Percentiles rank a stretch among this genome's conserved stretches.
Evolutionary conservation across 2,113 vertebrate genomes (phyloP).

Genomic region (Etheostoma spectabile): DNA sequence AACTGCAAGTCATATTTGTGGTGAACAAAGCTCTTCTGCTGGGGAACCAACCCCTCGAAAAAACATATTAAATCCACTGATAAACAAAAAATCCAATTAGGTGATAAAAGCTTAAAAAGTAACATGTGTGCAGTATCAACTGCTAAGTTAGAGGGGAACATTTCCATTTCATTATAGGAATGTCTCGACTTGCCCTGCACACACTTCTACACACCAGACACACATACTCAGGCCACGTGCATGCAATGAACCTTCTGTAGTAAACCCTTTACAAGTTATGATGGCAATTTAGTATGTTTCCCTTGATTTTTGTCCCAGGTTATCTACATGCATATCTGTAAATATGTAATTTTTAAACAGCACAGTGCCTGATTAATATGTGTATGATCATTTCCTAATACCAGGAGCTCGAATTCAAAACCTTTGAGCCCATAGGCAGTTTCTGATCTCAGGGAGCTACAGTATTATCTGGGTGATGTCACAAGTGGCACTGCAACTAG

Average conservation of each 20-base stretch:
- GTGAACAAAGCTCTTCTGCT: conserved; percentile 30
- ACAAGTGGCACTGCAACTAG: too few relatives aligned
- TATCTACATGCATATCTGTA: conserved; percentile 28
- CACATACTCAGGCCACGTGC: background rate
- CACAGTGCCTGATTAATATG: too few relatives aligned
- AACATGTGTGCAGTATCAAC: conserved; percentile 13
- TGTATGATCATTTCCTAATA: too few relatives aligned
- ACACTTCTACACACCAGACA: background rate
- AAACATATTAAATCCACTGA: conserved; percentile 54
- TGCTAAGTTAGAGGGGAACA: background rate
- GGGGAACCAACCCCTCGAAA: conserved; percentile 20
- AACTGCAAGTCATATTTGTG: conserved; percentile 6
- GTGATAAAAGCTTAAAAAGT: conserved; percentile 25
- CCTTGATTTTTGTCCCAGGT: background rate
- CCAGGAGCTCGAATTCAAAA: too few relatives aligned
- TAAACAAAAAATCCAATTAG: conserved; percentile 51
- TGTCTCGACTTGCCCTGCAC: background rate
- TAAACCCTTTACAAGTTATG: conserved; percentile 22
- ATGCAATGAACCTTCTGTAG: background rate
- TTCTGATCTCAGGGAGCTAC: too few relatives aligned
- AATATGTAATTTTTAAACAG: conserved; percentile 45
- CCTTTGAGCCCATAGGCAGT: too few relatives aligned
- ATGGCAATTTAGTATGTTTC: conserved; percentile 23
- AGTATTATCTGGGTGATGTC: too few relatives aligned
- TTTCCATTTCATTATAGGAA: background rate